Evolutionary conservation across 2,797 vertebrate species (phyloP), one percentile per base, ranked within the genome.

Genomic region (Oreortyx pictus): DNA sequence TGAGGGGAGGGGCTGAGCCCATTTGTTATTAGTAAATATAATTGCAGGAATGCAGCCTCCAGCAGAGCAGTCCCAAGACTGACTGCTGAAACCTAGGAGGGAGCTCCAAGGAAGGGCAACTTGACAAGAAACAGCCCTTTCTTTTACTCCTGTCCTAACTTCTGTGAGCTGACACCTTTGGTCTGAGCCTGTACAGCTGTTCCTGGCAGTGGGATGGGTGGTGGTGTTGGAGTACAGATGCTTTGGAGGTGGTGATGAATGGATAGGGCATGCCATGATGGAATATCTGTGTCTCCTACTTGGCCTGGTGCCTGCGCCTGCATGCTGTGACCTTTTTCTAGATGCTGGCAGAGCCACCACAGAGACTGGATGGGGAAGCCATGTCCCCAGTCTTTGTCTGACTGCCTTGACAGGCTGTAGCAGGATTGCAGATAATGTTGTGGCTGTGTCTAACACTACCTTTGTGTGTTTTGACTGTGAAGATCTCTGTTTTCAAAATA

Each of bases 401-500:
- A 12, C 2, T 9, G 37, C 87, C 87, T 95, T 95, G 93, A 80
- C 84, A 82, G 92, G 57, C 61, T 77, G 1, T 4, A 77, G 49
- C 3, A 43, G 47, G 37, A 39, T 43, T 0, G 0, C 14, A 86
- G 77, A 25, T 74, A 54, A 44, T 95, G 94, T 95, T 95, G n/a
- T 93, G 92, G n/a, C 86, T 94, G 10, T 8, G 49, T 82, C 88
- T 91, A 16, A 84, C 84, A 43, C 61, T 46, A 13, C 52, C 9
- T 85, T 85, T 37, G 27, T 68, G 11, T 94, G 59, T 88, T 94
- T 92, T 94, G 96, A 88, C 93, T 96, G 25, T 19, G 35, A 57
- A 54, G 71, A 24, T 64, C 39, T 64, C 41, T 89, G 52, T 37
- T 92, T 93, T 83, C 76, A 24, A 76, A 83, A 29, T 25, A 18